These are phyloP conservation scores for Meda fulgida DNA, from an alignment of 2,797 vertebrate genomes.

Conservation along the genomic window DNA sequence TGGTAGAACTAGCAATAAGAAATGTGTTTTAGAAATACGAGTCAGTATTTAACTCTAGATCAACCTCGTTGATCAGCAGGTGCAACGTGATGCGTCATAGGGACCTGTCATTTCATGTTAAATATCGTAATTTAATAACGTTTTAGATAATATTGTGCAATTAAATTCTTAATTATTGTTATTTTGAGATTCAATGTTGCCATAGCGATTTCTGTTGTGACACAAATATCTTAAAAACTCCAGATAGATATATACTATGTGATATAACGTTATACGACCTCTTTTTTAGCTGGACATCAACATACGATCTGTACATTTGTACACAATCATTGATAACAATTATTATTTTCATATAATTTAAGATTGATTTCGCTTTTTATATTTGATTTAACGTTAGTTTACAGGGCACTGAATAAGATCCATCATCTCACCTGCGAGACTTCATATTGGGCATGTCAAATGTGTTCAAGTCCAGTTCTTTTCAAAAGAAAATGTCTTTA, in stretches of 20 bases:
- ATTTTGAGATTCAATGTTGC: not conserved
- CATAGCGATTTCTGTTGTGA: not conserved
- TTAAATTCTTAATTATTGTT: not conserved
- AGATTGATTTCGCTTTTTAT: not conserved
- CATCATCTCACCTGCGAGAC: constrained; percentile 75
- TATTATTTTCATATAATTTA: not conserved
- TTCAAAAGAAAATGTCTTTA: not conserved
- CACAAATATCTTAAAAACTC: not conserved
- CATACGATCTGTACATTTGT: not conserved
- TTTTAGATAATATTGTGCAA: not conserved
- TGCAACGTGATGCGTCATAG: constrained; percentile 3
- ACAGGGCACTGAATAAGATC: not conserved
- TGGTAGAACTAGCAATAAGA: not conserved
- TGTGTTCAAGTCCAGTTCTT: constrained; percentile 25
- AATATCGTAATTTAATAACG: not conserved
- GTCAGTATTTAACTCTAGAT: not conserved
- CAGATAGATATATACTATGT: not conserved
- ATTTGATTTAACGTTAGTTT: not conserved
- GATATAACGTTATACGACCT: not conserved
- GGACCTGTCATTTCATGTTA: not conserved
- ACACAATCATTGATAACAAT: not conserved
- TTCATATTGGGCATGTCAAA: constrained; percentile 78
- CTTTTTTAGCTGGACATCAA: not conserved
- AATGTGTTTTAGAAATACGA: not conserved
- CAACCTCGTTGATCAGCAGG: constrained; percentile 27